A percentile compares a stretch with the other conserved stretches of the same genome.
Evolutionary conservation across 2,888 invertebrate species (phyloP).

Genomic region (Athalia cordata): DNA sequence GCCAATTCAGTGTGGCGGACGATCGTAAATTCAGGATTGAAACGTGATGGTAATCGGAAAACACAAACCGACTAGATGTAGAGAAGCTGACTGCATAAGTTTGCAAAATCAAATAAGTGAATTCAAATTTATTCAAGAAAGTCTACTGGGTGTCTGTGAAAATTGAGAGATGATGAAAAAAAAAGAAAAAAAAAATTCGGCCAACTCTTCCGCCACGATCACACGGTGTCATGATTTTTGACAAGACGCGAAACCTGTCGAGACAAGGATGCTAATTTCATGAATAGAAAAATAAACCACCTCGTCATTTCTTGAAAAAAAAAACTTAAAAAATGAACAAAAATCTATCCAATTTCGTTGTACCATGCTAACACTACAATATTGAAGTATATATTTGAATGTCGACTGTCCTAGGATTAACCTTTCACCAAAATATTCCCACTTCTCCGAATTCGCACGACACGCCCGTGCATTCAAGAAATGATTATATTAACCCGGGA

Average conservation of each 20-base stretch:
- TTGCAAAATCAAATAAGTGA: constrained; percentile 29
- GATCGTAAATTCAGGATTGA: constrained; percentile 53
- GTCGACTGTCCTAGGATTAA: constrained; percentile 14
- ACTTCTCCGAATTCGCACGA: constrained; percentile 6
- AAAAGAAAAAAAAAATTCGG: not conserved
- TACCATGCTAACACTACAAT: constrained; percentile 8
- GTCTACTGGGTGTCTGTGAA: constrained; percentile 30
- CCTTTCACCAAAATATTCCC: constrained; percentile 13
- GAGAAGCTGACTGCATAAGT: constrained; percentile 35
- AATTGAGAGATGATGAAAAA: not conserved
- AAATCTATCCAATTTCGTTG: constrained; percentile 17
- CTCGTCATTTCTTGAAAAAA: not conserved
- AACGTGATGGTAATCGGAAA: constrained; percentile 46
- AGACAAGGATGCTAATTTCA: constrained; percentile 16
- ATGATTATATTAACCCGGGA: not conserved
- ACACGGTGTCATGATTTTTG: constrained; percentile 2
- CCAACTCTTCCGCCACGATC: not conserved
- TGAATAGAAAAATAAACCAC: not conserved
- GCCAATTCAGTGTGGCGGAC: constrained; percentile 47
- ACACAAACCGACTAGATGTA: constrained; percentile 29
- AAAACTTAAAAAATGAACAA: not conserved
- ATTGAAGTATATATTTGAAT: constrained; percentile 12
- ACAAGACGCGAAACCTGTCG: not conserved
- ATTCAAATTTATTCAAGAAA: constrained; percentile 35
- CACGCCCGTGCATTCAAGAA: not conserved